Base-by-base conservation (phyloP, 1,140 invertebrate genomes). In the Ceratitis capitata region DNA sequence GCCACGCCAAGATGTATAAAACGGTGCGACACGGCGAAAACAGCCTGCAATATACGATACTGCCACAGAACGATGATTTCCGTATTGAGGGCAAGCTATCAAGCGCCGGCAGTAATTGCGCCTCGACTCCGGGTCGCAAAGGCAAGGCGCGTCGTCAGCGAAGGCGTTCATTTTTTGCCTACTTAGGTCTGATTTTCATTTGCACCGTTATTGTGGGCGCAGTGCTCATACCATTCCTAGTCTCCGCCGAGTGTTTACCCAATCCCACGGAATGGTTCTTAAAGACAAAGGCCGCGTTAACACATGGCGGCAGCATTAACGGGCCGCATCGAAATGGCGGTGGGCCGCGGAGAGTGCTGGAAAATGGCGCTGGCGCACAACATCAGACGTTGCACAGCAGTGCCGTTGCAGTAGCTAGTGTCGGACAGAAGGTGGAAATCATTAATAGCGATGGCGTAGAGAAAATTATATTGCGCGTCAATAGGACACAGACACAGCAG, bases 1-100 rank as follows among this genome's bases (percentile, higher is more conserved):
- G 69, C 35, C 39, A 29, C 42, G 49, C n/a, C n/a, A 93, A 92
- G 87, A 95, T 95, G 95, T 96, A 95, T 92, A 95, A 96, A 92
- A 96, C 95, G 74, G 95, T 96, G 88, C 91, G 94, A 85, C 95
- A 95, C 89, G 95, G 95, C 47, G 95, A 96, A 88, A 94, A 95
- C 87, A 95, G 94, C 88, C 92, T 96, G 87, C 95, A 95, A 87
- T 96, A 96, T 89, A 95, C 94, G 53, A 95, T 96, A 87, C 92
- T 96, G 51, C 95, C 95, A 58, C 95, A 95, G 89, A 95, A 94
- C 32, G 95, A 95, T 89, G 94, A 94, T 88, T 93, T 94, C 86
- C 90, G 94, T n/a, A 93, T 92, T 86, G 93, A 94, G 86, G 94
- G 94, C 86, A 94, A 94, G 58, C 88, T 94, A 92, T 85, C 87